A percentile compares a stretch with the other conserved stretches of the same genome.
phyloP scores from a whole-genome alignment of 2,888 invertebrate species.

The Crioceris asparagi region DNA sequence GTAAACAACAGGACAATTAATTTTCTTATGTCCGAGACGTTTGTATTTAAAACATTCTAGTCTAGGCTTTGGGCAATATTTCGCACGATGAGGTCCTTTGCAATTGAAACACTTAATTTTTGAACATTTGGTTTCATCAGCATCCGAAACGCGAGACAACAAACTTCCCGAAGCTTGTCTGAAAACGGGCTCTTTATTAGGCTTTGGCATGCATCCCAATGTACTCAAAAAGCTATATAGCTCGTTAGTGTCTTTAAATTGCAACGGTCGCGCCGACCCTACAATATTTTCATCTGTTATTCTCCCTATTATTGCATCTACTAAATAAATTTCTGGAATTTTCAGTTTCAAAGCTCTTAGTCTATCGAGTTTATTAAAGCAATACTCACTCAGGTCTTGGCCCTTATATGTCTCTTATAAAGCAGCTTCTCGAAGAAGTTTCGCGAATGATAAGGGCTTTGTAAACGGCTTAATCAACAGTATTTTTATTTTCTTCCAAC shows the following conservation, averaged over 20 bases:
- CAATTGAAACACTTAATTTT: constrained; percentile 1
- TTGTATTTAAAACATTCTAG: too few relatives aligned
- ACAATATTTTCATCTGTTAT: background rate
- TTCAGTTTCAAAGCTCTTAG: constrained; percentile 1
- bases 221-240: background rate
- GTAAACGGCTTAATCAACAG: background rate
- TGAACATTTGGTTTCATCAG: background rate
- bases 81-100: too few relatives aligned
- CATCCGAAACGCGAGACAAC: background rate
- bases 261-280: constrained; percentile 1
- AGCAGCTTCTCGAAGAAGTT: constrained; percentile 1
- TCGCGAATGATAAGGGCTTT: background rate
- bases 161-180: background rate
- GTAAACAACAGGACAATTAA: too few relatives aligned
- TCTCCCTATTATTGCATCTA: constrained; percentile 1
- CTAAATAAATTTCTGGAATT: background rate
- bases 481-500: too few relatives aligned
- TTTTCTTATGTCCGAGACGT: too few relatives aligned
- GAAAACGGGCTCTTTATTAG: background rate
- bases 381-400: background rate
- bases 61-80: too few relatives aligned
- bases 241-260: background rate
- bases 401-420: background rate
- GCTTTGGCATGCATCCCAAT: background rate
- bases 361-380: background rate